Evolutionary conservation across 2,888 invertebrate species (phyloP), one percentile per base, ranked within the genome.

Genomic region (Penaeus monodon): DNA sequence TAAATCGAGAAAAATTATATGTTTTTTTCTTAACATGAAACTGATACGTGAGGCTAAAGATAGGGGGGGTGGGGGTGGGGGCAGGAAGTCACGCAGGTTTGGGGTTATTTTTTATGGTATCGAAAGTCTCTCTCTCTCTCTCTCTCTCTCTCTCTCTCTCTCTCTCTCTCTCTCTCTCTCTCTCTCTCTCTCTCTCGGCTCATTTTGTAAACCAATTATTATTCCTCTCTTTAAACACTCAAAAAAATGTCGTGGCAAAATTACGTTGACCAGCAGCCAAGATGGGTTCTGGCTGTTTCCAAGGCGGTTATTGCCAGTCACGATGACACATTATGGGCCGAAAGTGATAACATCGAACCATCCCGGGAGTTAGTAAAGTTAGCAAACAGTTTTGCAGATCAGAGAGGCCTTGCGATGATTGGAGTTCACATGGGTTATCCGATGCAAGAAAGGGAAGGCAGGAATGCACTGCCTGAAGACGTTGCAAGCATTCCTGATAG

Each of bases 401-500:
- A 89, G 70, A 70, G 49, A 66, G 86, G 81, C 84, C 77, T 89
- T 44, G 88, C 89, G 77, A 89, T 89, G 89, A 73, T 84, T 77
- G 89, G 89, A 10, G 89, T 89, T 66, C 79, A 85, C 65, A 86
- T 89, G 78, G 88, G 97, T 97, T 92, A 88, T 89, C 76, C 86
- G 89, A 81, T 89, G 89, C 87, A 89, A 88, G 88, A 89, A 89
- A 81, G 88, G 88, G 33, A 89, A 89, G 84, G 49, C 81, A 44
- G 97, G 97, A 92, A 96, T 97, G 91, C 97, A 97, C 93, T 97
- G 97, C 96, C 97, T 97, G 97, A 97, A 97, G 94, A 97, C 97
- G 93, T 95, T 95, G 94, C 97, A 97, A 95, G 96, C 90, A 64
- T 80, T 90, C 76, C 86, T 90, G 80, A 80, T 90, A 57, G 87